Evolutionary conservation across 2,888 invertebrate genomes (phyloP), one percentile per base, ranked within the genome.

Genomic region (Allophyes oxyacanthae): DNA sequence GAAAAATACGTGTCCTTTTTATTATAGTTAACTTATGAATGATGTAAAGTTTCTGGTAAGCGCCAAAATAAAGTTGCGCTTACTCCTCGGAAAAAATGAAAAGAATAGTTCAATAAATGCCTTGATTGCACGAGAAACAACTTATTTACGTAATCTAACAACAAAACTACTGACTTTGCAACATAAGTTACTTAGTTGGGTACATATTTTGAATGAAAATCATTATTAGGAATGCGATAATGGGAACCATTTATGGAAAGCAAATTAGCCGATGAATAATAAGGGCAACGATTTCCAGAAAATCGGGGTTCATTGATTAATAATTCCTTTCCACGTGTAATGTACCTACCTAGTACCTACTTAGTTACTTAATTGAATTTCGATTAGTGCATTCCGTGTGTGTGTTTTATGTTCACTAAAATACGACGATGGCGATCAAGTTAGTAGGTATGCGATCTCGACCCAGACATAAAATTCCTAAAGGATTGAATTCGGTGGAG

Each of bases 381-480:
- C 13, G 26, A 42, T 43, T 9, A 40, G 41, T 33, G 9, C 34
- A 48, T 38, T 30, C 9, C 9, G 10, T 4, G 20, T 33, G 13
- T 28, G 28, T 40, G 43, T 43, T 14, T 26, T 14, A 11, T 2
- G 25, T 14, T 38, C 7, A 30, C 20, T 51, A 48, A 55, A 40
- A 14, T 34, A 48, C 2, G 28, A 8, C 4, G 1, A 28, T 37
- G 20, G 10, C 30, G 5, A 14, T n/a, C 6, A 36, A 26, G 14
- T 34, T 38, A 54, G 11, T 10, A 32, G 48, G 33, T n/a, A n/a
- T n/a, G 42, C 30, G 37, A 54, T 72, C 38, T 56, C 40, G n/a
- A 44, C 33, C 41, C 15, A 44, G 33, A 34, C 45, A 56, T 68
- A 56, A 62, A 64, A 50, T 60, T 55, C 42, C 34, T 36, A 25